Evolutionary conservation across 2,888 invertebrate genomes (phyloP).

Genomic region (Rhagonycha lutea): DNA sequence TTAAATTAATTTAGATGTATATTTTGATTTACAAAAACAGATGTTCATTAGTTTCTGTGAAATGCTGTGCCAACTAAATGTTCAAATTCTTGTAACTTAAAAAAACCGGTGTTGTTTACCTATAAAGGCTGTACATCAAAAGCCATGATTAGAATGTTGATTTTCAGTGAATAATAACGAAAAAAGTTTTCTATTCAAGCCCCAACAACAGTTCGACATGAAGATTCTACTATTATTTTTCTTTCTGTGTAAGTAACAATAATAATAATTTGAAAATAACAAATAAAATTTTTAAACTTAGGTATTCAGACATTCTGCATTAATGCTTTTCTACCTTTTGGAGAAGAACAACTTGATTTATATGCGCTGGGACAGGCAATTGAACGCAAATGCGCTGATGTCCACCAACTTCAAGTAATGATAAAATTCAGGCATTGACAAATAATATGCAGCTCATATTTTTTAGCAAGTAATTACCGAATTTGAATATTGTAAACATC

Average conservation of each 20-base stretch:
- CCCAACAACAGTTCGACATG: no score
- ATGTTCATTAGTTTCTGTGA: no score
- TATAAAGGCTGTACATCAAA: no score
- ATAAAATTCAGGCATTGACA: not conserved
- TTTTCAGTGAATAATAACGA: no score
- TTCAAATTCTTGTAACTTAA: no score
- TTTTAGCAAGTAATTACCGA: not conserved
- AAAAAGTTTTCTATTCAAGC: no score
- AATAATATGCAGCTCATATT: not conserved
- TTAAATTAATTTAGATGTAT: no score
- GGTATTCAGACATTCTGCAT: not conserved
- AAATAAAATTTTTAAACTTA: not conserved
- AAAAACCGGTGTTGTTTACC: no score
- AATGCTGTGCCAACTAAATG: no score
- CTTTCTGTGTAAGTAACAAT: not conserved
- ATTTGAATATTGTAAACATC: not conserved
- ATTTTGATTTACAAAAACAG: no score
- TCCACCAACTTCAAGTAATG: not conserved
- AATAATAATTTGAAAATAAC: not conserved
- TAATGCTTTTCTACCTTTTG: not conserved
- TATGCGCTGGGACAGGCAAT: not conserved
- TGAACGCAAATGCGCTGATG: not conserved
- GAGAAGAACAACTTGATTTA: not conserved
- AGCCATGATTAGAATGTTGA: no score
- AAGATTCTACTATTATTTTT: not conserved